Percentiles rank a stretch among this genome's conserved stretches.
These are phyloP conservation scores for Puma concolor DNA, from an alignment of 2,113 vertebrate species.

Conservation along the genomic window DNA sequence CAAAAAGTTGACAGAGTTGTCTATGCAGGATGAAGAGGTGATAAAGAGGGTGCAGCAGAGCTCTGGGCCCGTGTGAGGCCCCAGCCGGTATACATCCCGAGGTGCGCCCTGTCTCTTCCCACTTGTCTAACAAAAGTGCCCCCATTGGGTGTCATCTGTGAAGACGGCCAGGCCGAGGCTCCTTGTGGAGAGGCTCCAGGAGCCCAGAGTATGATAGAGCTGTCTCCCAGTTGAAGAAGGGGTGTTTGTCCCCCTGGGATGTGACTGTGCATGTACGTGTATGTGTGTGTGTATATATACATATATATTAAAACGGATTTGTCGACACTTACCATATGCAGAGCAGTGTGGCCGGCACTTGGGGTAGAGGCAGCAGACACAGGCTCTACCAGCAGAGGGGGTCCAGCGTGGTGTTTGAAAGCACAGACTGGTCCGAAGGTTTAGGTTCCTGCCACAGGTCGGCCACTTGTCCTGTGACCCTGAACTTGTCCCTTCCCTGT, in stretches of 20 bases:
- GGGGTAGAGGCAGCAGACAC: not conserved
- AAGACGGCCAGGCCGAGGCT: not conserved
- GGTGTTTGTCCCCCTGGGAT: not conserved
- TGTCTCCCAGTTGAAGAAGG: not conserved
- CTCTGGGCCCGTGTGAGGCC: slow-evolving; percentile 66
- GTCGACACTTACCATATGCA: not conserved
- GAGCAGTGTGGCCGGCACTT: not conserved
- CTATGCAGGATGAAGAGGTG: slow-evolving; percentile 95
- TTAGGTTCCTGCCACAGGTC: not conserved
- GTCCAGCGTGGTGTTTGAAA: not conserved
- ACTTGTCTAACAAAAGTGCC: slow-evolving; percentile 28
- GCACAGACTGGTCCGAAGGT: not conserved
- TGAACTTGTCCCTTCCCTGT: not conserved
- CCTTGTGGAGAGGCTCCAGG: not conserved
- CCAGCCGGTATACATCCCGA: not conserved
- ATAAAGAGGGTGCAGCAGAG: slow-evolving; percentile 92
- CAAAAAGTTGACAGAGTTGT: slow-evolving; percentile 95
- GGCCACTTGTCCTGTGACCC: not conserved
- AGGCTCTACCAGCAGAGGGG: not conserved
- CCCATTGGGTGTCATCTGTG: not conserved
- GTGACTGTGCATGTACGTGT: not conserved
- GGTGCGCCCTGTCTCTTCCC: not conserved
- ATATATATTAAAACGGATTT: slow-evolving; percentile 59
- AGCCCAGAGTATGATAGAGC: not conserved
- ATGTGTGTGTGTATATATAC: not conserved